phyloP scores from a whole-genome alignment of 2,888 invertebrate genomes.

The Drosophila longiperda region DNA sequence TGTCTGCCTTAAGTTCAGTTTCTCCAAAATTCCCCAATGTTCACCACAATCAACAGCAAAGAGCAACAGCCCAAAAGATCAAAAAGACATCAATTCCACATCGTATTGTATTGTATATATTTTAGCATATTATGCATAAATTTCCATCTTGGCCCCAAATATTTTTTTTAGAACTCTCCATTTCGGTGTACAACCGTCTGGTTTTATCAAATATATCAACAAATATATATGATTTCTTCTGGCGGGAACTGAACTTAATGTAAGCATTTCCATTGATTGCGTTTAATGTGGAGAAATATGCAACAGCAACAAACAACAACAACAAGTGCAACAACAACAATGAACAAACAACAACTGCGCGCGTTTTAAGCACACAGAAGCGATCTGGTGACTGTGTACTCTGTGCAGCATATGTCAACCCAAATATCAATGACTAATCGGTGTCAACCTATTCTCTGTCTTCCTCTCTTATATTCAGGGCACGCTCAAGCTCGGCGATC shows the following conservation, averaged over 20 bases:
- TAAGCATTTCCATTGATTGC: conserved; percentile 44
- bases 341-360: conserved; percentile 39
- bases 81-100: conserved; percentile 10
- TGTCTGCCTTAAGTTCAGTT: conserved; percentile 58
- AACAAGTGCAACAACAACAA: conserved; percentile 18
- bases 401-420: conserved; percentile 68
- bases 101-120: conserved; percentile 10
- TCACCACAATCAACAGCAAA: neutral
- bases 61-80: neutral
- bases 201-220: conserved; percentile 1
- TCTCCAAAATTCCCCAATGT: neutral
- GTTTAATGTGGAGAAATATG: conserved; percentile 25
- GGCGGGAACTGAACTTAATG: conserved; percentile 48
- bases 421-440: conserved; percentile 63
- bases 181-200: conserved; percentile 10
- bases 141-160: conserved; percentile 10
- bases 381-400: conserved; percentile 83
- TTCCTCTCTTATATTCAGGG: conserved; percentile 89
- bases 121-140: conserved; percentile 11
- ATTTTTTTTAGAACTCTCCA: conserved; percentile 12
- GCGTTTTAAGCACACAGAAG: conserved; percentile 67
- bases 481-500: conserved; percentile 89
- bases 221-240: conserved; percentile 1
- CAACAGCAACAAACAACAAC: conserved; percentile 24
- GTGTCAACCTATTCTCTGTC: conserved; percentile 78